A percentile compares a stretch with the other conserved stretches of the same genome.
Evolutionary conservation across 2,113 vertebrate genomes (phyloP).

Genomic region (Seriola rivoliana): DNA sequence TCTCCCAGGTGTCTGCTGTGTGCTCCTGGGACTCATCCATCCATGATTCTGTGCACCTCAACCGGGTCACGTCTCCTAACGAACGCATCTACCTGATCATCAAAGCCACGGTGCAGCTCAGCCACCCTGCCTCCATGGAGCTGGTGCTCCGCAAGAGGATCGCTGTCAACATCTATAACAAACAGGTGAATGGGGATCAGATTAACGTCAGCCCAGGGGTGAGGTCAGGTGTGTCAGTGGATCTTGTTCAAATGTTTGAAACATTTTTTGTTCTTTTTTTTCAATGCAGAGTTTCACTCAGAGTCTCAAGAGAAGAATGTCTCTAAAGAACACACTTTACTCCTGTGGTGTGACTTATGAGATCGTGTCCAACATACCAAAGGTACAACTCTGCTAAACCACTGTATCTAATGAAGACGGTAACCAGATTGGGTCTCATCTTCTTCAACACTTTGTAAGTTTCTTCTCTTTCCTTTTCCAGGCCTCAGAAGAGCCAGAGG

Average conservation of each 20-base stretch:
- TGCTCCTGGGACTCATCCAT: slow-evolving; percentile 99
- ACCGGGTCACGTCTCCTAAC: slow-evolving; percentile 92
- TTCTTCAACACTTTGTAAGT: neutral
- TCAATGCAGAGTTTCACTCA: slow-evolving; percentile 95
- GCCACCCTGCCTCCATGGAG: slow-evolving; percentile 96
- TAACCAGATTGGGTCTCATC: neutral
- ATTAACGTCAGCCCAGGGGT: neutral
- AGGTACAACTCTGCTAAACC: slow-evolving; percentile 83
- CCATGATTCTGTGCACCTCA: slow-evolving; percentile 95
- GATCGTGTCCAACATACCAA: slow-evolving; percentile 99
- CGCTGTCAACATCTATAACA: slow-evolving; percentile 97
- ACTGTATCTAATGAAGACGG: neutral
- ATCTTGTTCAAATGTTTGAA: neutral
- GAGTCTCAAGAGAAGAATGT: slow-evolving; percentile 97
- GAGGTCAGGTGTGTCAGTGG: neutral
- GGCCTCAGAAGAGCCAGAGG: slow-evolving; percentile 97
- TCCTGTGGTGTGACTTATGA: slow-evolving; percentile 96
- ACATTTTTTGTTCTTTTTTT: neutral
- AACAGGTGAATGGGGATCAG: slow-evolving; percentile 84
- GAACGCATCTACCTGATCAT: slow-evolving; percentile 97
- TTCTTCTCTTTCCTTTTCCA: slow-evolving; percentile 56
- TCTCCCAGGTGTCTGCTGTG: slow-evolving; percentile 88
- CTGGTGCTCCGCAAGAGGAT: slow-evolving; percentile 96
- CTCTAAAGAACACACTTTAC: slow-evolving; percentile 92
- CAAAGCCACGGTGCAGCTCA: slow-evolving; percentile 96